Base-by-base conservation (phyloP, 2,888 invertebrate species). In the Andrena bicolor region DNA sequence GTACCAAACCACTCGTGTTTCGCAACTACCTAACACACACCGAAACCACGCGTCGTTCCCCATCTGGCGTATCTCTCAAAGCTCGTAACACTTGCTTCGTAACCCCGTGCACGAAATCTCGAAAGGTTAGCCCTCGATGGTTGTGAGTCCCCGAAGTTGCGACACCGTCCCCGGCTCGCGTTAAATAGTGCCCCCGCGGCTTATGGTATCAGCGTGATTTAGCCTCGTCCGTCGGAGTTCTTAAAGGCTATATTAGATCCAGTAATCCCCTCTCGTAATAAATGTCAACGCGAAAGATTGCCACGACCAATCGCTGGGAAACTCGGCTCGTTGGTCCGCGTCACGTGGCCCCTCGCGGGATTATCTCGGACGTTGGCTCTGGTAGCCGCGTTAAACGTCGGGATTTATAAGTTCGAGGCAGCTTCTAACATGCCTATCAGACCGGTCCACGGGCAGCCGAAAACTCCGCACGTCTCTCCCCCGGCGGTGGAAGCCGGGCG, bases 281-380 rank as follows among this genome's bases (percentile, higher is more conserved):
- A 86, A 86, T 82, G 85, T 85, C 86, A 76, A 74, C 77, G 77
- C 60, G 71, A 74, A 75, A 83, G 83, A 87, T 83, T 78, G 83
- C 60, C 41, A 16, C 61, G 69, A 69, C 61, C 84, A 79, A 83
- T 73, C 71, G 84, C 41, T 30, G 80, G 58, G 70, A 32, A 69
- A 72, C 61, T 68, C 23, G 20, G 26, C 26, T 49, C 69, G 66
- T 71, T 61, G 53, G 16, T 49, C n/a, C 58, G 41, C 32, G 70
- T 78, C 78, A 49, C 70, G 76, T 69, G 76, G 63, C 61, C 63
- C 51, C 63, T 65, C 73, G 28, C 64, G 76, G 76, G 84, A 86
- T 86, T 86, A 86, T 79, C 84, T 64, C 61, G 70, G 32, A 64
- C 72, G 80, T 75, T 76, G 76, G 49, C 75, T 58, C 60, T 41